phyloP scores from a whole-genome alignment of 2,888 invertebrate species.

The Nebria salina region DNA sequence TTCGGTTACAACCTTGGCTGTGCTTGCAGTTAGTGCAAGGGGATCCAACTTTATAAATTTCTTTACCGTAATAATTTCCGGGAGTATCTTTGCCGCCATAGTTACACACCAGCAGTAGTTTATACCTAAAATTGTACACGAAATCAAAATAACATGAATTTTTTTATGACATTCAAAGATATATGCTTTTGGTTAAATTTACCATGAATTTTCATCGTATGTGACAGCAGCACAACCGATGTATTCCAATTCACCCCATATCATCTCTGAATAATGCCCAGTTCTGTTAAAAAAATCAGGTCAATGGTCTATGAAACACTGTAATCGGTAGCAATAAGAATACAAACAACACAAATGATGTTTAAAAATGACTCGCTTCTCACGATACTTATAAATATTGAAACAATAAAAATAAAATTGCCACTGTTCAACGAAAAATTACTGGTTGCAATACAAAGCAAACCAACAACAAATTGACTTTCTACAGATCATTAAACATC shows the following conservation, averaged over 20 bases:
- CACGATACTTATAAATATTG: too few species aligned
- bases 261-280: conserved; percentile 60
- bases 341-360: too few species aligned
- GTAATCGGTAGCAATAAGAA: too few species aligned
- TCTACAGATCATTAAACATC: too few species aligned
- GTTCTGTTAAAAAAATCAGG: conserved; percentile 14
- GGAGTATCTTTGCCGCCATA: conserved; percentile 29
- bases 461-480: too few species aligned
- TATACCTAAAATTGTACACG: conserved; percentile 17
- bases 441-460: too few species aligned
- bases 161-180: too few species aligned
- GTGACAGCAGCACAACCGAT: conserved; percentile 58
- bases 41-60: conserved; percentile 30
- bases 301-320: too few species aligned
- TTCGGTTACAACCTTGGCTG: not conserved
- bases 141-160: not conserved
- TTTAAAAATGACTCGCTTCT: too few species aligned
- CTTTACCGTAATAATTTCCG: conserved; percentile 23
- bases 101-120: conserved; percentile 28
- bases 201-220: conserved; percentile 51
- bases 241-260: conserved; percentile 58
- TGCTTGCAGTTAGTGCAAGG: conserved; percentile 21
- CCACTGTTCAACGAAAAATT: too few species aligned
- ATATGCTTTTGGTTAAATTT: not conserved
- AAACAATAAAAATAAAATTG: too few species aligned